Conservation (phyloP, 2,888 invertebrate genomes). For the Latheticus oryzae region DNA sequence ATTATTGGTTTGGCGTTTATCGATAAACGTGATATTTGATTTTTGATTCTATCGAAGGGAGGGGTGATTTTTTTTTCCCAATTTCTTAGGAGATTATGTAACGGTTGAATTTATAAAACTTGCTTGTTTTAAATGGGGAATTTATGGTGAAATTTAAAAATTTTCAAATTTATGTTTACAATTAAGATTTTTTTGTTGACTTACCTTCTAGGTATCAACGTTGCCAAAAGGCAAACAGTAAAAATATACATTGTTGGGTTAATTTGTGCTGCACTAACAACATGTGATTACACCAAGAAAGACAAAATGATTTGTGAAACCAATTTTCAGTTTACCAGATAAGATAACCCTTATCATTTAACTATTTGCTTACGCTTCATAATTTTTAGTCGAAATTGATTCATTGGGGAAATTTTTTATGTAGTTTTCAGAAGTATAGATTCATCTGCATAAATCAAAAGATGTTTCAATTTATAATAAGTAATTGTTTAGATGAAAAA, state of each 20-base stretch:
- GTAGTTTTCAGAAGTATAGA: background rate
- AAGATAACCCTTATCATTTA: constrained; percentile 35
- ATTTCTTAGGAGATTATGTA: too few species aligned
- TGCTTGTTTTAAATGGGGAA: too few species aligned
- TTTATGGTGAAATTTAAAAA: too few species aligned
- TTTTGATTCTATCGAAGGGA: constrained; percentile 3
- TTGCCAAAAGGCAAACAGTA: too few species aligned
- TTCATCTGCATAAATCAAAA: background rate
- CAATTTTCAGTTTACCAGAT: constrained; percentile 14
- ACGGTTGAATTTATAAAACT: constrained; percentile 1
- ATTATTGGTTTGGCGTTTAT: constrained; percentile 3
- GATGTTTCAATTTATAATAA: too few species aligned
- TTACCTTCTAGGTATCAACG: too few species aligned
- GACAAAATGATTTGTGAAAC: constrained; percentile 35
- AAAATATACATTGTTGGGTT: constrained; percentile 9
- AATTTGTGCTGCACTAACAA: constrained; percentile 11
- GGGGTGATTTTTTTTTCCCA: background rate
- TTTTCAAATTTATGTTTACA: too few species aligned
- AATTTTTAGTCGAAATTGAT: constrained; percentile 1
- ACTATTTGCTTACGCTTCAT: constrained; percentile 24
- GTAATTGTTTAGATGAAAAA: too few species aligned
- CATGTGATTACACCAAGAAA: constrained; percentile 29
- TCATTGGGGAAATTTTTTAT: background rate
- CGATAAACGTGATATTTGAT: constrained; percentile 3
- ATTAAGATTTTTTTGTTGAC: too few species aligned